These are phyloP conservation scores for Drosophila ogumai DNA, from an alignment of 1,140 invertebrate species.

Conservation along the genomic window DNA sequence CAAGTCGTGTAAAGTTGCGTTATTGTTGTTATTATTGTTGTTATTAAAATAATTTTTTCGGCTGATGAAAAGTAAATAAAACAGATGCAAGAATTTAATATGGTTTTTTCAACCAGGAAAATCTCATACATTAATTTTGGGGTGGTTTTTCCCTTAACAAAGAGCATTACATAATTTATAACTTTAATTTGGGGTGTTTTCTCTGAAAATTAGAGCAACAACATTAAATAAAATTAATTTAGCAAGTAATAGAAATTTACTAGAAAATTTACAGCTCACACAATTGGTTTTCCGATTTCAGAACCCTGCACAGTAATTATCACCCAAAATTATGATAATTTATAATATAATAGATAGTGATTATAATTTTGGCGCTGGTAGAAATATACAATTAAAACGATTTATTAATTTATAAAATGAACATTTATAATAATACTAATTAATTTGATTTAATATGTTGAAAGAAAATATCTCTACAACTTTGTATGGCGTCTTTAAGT, in stretches of 20 bases:
- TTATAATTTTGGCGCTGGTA: not conserved
- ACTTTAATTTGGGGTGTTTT: not conserved
- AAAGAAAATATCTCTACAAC: not conserved
- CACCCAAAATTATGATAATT: not conserved
- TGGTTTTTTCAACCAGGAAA: not conserved
- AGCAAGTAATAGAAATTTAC: not conserved
- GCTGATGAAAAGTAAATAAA: slow-evolving; percentile 12
- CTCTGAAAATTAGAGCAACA: not conserved
- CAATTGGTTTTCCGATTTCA: not conserved
- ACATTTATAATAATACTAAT: not conserved
- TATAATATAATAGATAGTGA: not conserved
- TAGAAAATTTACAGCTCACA: not conserved
- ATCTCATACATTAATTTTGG: not conserved
- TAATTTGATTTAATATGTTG: not conserved
- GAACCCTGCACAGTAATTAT: not conserved
- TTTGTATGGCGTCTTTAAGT: not conserved
- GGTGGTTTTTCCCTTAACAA: not conserved
- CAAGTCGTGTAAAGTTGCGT: slow-evolving; percentile 60
- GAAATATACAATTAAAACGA: not conserved
- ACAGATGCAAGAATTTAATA: not conserved
- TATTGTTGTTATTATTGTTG: slow-evolving; percentile 48
- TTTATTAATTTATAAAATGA: not conserved
- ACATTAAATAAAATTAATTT: not conserved
- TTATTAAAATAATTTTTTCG: slow-evolving; percentile 18
- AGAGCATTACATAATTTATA: slow-evolving; percentile 10